Base-by-base conservation (phyloP, 2,113 vertebrate genomes). In the Dolichallabes microphthalmus region DNA sequence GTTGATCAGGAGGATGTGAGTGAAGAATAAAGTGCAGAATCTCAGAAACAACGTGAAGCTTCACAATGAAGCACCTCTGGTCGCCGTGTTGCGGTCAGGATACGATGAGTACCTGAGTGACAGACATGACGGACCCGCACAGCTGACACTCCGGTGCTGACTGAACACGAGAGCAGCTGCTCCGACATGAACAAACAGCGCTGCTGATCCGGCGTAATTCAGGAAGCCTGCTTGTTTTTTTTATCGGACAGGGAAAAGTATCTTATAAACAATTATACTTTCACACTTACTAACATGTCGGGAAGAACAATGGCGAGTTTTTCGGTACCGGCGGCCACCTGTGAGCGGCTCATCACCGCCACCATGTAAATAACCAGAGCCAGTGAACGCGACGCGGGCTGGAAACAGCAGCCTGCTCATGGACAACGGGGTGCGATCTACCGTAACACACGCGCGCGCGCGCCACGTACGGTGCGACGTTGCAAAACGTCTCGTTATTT, bases 301-400 rank as follows among this genome's bases (percentile, higher is more conserved):
- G 58, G 63, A 66, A 30, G 35, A 69, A 69, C 80, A 69, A 25
- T 9, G 63, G 35, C 25, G 55, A 61, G 69, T 35, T 79, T 39
- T 39, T 66, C 13, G 57, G 13, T 39, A 76, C 39, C 68, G 35
- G 77, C 79, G 84, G 86, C 86, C 82, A 88, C 83, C 53, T 85
- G 85, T 83, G 76, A 22, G 30, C 60, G 30, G 76, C 55, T 79
- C 76, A 35, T 9, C 4, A 78, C 5, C 76, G 35, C 50, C 76
- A 60, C 50, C 50, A 3, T 6, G 20, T n/a, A 19, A 1, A 64
- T 8, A 27, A n/a, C 15, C 32, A 11, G 53, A 58, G 27, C 19
- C 5, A 30, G 30, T 35, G 53, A 25, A 35, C 45, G 57, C 22
- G 61, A 19, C 55, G 61, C 9, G 1, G 61, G 27, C 27, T 57